A percentile compares a stretch with the other conserved stretches of the same genome.
Conservation (phyloP, 2,113 vertebrate genomes). For the Pogonocichla stellata region DNA sequence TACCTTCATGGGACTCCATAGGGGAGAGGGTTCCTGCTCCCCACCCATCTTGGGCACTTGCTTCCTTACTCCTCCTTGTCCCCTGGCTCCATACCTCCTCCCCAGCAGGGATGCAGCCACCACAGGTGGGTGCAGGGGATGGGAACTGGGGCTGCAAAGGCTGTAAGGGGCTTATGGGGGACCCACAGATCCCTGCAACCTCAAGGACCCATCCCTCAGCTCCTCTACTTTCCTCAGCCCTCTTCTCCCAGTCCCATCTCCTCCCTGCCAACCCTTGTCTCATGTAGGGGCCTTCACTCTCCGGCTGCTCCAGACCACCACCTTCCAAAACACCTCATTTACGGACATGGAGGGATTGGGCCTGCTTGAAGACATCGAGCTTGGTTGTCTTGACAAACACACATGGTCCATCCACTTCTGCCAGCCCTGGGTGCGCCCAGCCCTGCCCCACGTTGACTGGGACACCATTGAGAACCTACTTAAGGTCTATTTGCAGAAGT, state of each 20-base stretch:
- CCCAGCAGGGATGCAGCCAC: background rate
- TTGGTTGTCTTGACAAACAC: background rate
- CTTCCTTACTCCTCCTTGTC: background rate
- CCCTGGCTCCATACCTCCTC: background rate
- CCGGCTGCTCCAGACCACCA: background rate
- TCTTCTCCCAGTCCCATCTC: background rate
- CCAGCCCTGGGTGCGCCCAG: constrained; percentile 11
- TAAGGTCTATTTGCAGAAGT: background rate
- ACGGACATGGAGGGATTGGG: background rate
- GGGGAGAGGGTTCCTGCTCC: background rate
- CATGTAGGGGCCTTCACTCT: background rate
- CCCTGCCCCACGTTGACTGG: background rate
- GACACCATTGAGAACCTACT: background rate
- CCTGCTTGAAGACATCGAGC: background rate
- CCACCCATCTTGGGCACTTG: background rate
- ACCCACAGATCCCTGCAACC: background rate
- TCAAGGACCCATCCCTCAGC: background rate
- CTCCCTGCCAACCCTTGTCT: background rate
- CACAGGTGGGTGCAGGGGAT: background rate
- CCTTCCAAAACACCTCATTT: background rate
- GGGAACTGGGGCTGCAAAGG: background rate
- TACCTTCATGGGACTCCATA: accelerated
- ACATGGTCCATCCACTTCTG: background rate
- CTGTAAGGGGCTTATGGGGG: background rate
- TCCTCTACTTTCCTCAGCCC: background rate